Base-by-base conservation (phyloP, 92 coral and sea anemone species). In the Epizoanthus stellaris region DNA sequence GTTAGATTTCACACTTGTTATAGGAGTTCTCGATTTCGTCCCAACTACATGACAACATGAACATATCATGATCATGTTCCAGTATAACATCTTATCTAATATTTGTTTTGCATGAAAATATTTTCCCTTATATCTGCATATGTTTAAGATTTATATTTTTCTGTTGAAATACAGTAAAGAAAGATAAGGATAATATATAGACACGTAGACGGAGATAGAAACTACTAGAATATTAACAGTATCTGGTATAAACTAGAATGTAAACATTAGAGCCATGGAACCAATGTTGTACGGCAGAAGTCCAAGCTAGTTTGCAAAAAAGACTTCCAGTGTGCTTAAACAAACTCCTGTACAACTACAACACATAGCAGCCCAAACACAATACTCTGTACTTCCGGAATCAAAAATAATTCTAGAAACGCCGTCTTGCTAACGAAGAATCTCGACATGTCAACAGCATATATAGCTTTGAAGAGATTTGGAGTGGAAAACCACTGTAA, bases 311-410 rank as follows among this genome's bases (percentile, higher is more conserved):
- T 42, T 63, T 8, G 38, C 40, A 9, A 13, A 12, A 76, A 63
- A 42, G 3, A 23, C 56, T 62, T 45, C 38, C 39, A 42, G 9
- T 63, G 54, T 1, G 11, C 58, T 79, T 79, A 20, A 64, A 62
- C 71, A 43, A 64, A 11, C 52, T 61, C 30, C n/a, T 79, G 36
- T 21, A 47, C 13, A 38, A n/a, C 54, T 60, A 59, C 56, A 59
- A 21, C 5, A 76, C 30, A 59, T 20, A 43, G 13, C 72, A 63
- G 45, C 19, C 40, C 21, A 43, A 49, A 63, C 12, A 68, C 60
- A 79, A 79, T 64, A 61, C 83, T 42, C 42, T 64, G 25, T 42
- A 63, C 72, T 79, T 79, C 72, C 83, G 72, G 83, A 43, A 17
- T 63, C 71, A 21, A 45, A 11, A 60, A 77, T 42, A 61, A 39